Conservation (phyloP, 2,113 vertebrate genomes). For the Phodopus roborovskii region DNA sequence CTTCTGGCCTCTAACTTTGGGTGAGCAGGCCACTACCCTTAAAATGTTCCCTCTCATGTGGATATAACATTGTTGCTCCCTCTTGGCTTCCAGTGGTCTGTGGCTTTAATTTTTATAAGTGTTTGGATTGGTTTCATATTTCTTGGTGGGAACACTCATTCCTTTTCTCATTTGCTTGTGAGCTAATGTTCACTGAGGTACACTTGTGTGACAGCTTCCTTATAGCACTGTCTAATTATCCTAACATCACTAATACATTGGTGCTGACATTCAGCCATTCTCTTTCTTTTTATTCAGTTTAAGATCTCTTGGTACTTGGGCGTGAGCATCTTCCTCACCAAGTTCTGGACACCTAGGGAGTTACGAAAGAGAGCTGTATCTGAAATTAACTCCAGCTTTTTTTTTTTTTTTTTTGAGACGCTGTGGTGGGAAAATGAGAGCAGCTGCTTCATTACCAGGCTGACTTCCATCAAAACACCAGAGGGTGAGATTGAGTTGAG, state of each 20-base stretch:
- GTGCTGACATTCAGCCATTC: not conserved
- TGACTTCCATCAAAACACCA: not conserved
- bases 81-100: not conserved
- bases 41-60: not conserved
- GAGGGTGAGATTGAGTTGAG: not conserved
- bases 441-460: rapidly evolving
- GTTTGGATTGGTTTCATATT: not conserved
- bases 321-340: not conserved
- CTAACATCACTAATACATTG: not conserved
- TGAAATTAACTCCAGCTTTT: not conserved
- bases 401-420: constrained; percentile 17
- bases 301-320: not conserved
- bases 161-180: not conserved
- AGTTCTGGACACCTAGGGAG: not conserved
- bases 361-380: not conserved
- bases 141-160: not conserved
- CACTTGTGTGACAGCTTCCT: not conserved
- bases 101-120: constrained; percentile 22
- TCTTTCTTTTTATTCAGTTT: not conserved
- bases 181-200: not conserved
- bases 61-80: not conserved
- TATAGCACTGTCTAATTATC: not conserved
- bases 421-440: not conserved
- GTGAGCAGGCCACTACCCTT: not conserved
- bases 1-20: not conserved